A percentile compares a stretch with the other conserved stretches of the same genome.
phyloP scores from a whole-genome alignment of 2,888 invertebrate species.

The Punctoribates punctum region DNA sequence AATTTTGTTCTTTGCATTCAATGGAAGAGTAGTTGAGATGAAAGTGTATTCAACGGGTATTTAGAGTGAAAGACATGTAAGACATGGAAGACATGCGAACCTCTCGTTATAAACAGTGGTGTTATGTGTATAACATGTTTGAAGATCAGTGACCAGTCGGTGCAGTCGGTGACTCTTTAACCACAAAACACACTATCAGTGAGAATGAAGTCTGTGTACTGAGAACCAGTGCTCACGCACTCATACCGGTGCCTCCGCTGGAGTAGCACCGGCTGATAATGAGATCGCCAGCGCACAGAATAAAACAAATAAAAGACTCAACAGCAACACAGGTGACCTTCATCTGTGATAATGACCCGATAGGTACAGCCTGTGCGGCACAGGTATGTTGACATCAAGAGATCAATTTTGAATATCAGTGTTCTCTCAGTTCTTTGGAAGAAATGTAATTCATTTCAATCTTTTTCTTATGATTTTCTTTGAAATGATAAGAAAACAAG shows the following conservation, averaged over 20 bases:
- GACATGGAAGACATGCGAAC: neutral
- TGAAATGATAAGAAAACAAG: neutral
- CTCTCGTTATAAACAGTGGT: neutral
- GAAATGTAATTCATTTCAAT: neutral
- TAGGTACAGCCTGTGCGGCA: neutral
- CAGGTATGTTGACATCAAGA: constrained; percentile 23
- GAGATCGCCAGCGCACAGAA: no score
- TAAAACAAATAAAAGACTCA: neutral
- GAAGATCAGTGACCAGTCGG: constrained; percentile 26
- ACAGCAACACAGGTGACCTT: constrained; percentile 7
- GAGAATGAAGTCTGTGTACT: neutral
- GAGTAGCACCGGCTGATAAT: neutral
- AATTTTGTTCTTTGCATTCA: neutral
- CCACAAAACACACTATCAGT: neutral
- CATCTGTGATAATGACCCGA: constrained; percentile 23
- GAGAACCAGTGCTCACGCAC: neutral
- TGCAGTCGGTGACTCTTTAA: neutral
- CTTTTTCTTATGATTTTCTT: neutral
- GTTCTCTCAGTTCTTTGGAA: neutral
- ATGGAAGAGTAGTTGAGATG: neutral
- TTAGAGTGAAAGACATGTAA: neutral
- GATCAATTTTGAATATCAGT: neutral
- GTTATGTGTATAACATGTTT: constrained; percentile 11
- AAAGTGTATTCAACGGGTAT: neutral
- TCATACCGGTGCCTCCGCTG: neutral